These are phyloP conservation scores for Lophius americanus DNA, from an alignment of 2,797 vertebrate genomes.

Conservation along the genomic window DNA sequence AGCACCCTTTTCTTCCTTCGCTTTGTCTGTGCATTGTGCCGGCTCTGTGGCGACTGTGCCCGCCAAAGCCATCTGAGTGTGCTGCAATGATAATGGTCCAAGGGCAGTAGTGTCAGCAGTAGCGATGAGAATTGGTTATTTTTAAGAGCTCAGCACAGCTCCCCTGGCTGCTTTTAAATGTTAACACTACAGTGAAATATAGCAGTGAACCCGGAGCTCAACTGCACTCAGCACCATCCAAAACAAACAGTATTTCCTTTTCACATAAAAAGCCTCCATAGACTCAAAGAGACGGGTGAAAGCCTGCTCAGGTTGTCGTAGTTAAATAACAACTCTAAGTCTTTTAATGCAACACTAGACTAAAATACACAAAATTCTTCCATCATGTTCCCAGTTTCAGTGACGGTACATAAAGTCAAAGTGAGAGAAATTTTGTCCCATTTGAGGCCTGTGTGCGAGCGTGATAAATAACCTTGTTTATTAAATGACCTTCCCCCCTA, in stretches of 20 bases:
- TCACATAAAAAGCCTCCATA: constrained; percentile 43
- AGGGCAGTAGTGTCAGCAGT: constrained; percentile 71
- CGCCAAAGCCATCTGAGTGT: constrained; percentile 57
- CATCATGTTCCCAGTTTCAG: neutral
- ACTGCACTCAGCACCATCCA: constrained; percentile 49
- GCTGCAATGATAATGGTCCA: constrained; percentile 71
- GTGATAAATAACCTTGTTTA: constrained; percentile 71
- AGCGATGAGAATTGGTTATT: constrained; percentile 74
- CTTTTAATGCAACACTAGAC: constrained; percentile 15
- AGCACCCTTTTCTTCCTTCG: constrained; percentile 28
- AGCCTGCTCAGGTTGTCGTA: constrained; percentile 27
- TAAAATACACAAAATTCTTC: constrained; percentile 25
- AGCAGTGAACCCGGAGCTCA: constrained; percentile 52
- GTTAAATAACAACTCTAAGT: constrained; percentile 39
- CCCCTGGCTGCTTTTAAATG: constrained; percentile 74
- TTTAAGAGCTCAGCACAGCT: constrained; percentile 66
- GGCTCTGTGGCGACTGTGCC: constrained; percentile 50
- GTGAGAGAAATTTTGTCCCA: constrained; percentile 33
- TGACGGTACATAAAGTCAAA: constrained; percentile 13
- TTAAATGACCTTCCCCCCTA: constrained; percentile 56
- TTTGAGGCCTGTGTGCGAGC: constrained; percentile 45
- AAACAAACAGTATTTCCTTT: constrained; percentile 55
- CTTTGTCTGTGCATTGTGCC: constrained; percentile 47
- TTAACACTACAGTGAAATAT: constrained; percentile 70
- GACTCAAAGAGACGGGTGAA: constrained; percentile 23